Percentiles rank a stretch among this genome's conserved stretches.
Evolutionary conservation across 2,888 invertebrate genomes (phyloP).

Genomic region (Scaptomyza reducta): DNA sequence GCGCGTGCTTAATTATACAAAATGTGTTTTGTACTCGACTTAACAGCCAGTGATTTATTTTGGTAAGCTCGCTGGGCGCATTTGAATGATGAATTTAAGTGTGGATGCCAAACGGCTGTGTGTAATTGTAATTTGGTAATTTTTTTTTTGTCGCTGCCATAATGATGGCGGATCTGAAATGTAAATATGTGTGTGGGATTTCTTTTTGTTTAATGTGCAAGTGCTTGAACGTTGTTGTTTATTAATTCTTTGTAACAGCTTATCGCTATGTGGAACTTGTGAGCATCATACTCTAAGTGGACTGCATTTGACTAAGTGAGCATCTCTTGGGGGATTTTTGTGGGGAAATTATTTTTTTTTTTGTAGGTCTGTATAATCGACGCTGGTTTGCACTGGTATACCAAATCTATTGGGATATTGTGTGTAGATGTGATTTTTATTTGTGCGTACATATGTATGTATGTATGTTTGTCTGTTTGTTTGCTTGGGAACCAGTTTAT

Average conservation of each 20-base stretch:
- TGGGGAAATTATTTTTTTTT: background rate
- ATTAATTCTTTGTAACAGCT: background rate
- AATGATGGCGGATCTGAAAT: background rate
- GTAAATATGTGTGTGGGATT: background rate
- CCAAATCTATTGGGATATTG: background rate
- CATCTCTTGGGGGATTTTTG: background rate
- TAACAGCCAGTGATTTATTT: conserved; percentile 68
- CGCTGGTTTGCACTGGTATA: background rate
- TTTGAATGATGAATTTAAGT: conserved; percentile 59
- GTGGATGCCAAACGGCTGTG: conserved; percentile 10
- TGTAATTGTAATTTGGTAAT: conserved; percentile 5
- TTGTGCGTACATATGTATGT: too few relatives aligned
- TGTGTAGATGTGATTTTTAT: background rate
- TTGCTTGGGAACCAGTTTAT: conserved; percentile 9
- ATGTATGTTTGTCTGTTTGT: background rate
- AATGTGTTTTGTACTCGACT: conserved; percentile 66
- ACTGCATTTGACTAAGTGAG: too few relatives aligned
- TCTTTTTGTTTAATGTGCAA: background rate
- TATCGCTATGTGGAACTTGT: background rate
- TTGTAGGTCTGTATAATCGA: background rate
- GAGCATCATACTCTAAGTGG: background rate
- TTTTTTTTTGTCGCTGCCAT: background rate
- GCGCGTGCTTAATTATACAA: conserved; percentile 72
- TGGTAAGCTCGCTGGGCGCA: conserved; percentile 24
- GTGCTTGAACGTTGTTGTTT: background rate